Base-by-base conservation (phyloP, 2,888 invertebrate species). In the Didymodactylos carnosus region DNA sequence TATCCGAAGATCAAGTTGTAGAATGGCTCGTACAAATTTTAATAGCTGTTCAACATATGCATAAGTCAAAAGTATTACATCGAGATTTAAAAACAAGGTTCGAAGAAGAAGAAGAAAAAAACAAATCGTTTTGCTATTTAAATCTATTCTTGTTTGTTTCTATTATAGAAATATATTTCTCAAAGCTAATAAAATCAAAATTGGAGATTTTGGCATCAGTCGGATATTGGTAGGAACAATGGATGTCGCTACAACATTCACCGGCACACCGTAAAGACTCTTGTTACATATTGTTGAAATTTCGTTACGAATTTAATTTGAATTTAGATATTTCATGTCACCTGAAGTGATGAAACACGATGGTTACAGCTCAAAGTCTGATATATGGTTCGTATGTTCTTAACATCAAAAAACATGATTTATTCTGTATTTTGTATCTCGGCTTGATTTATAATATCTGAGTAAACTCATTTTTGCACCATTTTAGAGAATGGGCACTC, bases 121-220 rank as follows among this genome's bases (percentile, higher is more conserved):
- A n/a, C n/a, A 46, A 46, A 46, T 25, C 29, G 69, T 69, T n/a
- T n/a, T 19, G n/a, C n/a, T 23, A 27, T 16, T 69, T 16, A 16
- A 16, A n/a, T 25, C n/a, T 69, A 29, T 70, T 39, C 53, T 27
- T 35, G 39, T 8, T 72, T 46, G 10, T 25, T 35, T 72, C 39
- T 23, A 72, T 76, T 79, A 11, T 78, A 83, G 83, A 75, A 83
- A 83, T 77, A 83, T 83, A 73, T 83, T 83, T 77, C 76, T 83
- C 43, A 79, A 79, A 73, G 80, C 81, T 76, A 81, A 82, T 74
- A 78, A 79, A 76, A 79, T 83, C 49, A 83, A 83, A 77, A 80
- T 83, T 70, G 83, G 83, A 70, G 83, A 83, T 77, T 83, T 83
- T 79, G 83, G 83, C 29, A 83, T 83, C 39, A 83, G 83, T 39